Evolutionary conservation across 2,797 vertebrate genomes (phyloP), one percentile per base, ranked within the genome.

Genomic region (Phyllotis vaccarum): DNA sequence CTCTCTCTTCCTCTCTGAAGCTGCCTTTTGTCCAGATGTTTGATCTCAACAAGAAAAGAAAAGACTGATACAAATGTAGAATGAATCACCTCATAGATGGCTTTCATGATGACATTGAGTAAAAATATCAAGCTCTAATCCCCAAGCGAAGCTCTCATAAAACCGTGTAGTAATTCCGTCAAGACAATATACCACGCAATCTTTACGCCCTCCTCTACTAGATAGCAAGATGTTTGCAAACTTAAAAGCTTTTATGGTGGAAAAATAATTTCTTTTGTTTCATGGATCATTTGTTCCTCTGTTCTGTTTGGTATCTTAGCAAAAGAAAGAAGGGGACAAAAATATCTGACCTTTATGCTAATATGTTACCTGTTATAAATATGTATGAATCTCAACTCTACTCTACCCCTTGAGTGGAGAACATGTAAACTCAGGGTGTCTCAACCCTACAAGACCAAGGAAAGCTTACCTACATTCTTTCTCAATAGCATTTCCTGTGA

Each of bases 271-370:
- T 82, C 94, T 94, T 96, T 16, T 68, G 72, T 89, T 97, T 97
- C 72, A 91, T 27, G 85, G 95, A 81, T 95, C 58, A 94, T 97
- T 96, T 97, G 86, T 78, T 96, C 94, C 92, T 64, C 37, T 70
- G 49, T 82, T 75, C 43, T 64, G 49, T 78, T 79, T 76, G 91
- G 60, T 70, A 72, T 37, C 31, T 92, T 97, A 95, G 72, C n/a
- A 89, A 76, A 79, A 90, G 49, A n/a, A 31, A 46, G 54, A 43
- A 37, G 56, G 3, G 11, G 46, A 11, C n/a, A 54, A 74, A 94
- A 90, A 76, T 68, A 86, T 58, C 31, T 96, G 90, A 85, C 94
- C 96, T 97, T 97, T 93, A 78, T 79, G 56, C 64, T 56, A 80
- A 79, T 91, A 82, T 40, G 37, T 74, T 64, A 62, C 52, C 87